A percentile compares a stretch with the other conserved stretches of the same genome.
Conservation (phyloP, 2,113 vertebrate genomes). For the Calidris pugnax region DNA sequence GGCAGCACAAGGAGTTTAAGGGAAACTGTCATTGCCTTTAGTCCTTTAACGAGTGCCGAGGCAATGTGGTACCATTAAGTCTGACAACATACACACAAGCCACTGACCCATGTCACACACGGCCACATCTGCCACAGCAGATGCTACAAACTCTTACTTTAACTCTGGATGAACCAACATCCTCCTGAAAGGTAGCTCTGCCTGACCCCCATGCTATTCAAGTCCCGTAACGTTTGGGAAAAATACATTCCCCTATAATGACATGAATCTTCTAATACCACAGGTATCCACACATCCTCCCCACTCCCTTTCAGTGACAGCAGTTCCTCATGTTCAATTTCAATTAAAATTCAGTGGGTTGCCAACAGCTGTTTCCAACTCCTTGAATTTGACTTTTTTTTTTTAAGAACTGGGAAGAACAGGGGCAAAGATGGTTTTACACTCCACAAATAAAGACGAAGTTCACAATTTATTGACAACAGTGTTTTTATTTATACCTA, state of each 20-base stretch:
- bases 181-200: neutral
- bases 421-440: neutral
- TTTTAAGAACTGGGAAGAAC: neutral
- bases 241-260: neutral
- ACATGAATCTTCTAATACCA: neutral
- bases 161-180: neutral
- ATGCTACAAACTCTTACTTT: neutral
- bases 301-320: neutral
- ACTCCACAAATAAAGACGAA: conserved; percentile 69
- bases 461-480: conserved; percentile 76
- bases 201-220: neutral
- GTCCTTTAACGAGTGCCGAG: fast-evolving
- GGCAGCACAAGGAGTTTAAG: neutral
- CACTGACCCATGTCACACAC: neutral
- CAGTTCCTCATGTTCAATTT: neutral
- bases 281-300: neutral
- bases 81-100: neutral
- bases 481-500: conserved; percentile 86
- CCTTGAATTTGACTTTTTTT: neutral
- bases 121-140: neutral
- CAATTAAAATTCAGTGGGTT: neutral
- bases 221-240: neutral
- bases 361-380: neutral
- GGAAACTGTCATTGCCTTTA: neutral
- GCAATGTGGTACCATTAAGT: fast-evolving